phyloP scores from a whole-genome alignment of 2,797 vertebrate species.

The Anguilla megastoma region DNA sequence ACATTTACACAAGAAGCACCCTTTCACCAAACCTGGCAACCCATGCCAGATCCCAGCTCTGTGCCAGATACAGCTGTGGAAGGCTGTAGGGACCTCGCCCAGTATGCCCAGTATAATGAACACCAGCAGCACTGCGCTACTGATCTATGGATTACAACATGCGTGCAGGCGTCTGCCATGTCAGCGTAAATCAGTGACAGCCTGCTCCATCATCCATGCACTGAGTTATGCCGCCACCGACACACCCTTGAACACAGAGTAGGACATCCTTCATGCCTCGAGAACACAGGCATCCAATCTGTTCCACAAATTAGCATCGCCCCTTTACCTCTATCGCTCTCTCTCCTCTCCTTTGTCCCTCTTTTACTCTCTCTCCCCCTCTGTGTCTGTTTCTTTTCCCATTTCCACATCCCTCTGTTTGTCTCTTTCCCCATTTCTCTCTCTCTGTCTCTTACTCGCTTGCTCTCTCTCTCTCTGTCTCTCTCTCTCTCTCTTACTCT shows the following conservation, averaged over 20 bases:
- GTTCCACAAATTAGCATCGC: not conserved
- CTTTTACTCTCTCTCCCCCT: not conserved
- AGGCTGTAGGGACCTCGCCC: not conserved
- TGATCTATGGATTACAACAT: not conserved
- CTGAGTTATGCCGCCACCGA: not conserved
- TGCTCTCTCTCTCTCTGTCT: not conserved
- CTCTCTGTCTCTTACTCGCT: not conserved
- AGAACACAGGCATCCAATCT: constrained; percentile 16
- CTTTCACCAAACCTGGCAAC: not conserved
- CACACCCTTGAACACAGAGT: not conserved
- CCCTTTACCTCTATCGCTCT: not conserved
- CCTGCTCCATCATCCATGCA: not conserved
- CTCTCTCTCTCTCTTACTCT: not conserved
- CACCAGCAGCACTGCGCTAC: not conserved
- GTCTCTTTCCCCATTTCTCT: not conserved
- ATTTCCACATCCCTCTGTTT: not conserved
- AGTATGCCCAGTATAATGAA: not conserved
- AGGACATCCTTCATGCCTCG: not conserved
- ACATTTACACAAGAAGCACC: not conserved
- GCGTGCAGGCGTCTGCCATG: not conserved
- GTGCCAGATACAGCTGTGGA: not conserved
- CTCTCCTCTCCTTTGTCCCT: not conserved
- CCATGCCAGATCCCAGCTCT: not conserved
- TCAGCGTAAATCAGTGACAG: constrained; percentile 16
- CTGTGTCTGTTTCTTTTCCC: not conserved